A percentile compares a stretch with the other conserved stretches of the same genome.
Evolutionary conservation across 1,140 invertebrate species (phyloP).

Genomic region (Pseudomyrmex gracilis): DNA sequence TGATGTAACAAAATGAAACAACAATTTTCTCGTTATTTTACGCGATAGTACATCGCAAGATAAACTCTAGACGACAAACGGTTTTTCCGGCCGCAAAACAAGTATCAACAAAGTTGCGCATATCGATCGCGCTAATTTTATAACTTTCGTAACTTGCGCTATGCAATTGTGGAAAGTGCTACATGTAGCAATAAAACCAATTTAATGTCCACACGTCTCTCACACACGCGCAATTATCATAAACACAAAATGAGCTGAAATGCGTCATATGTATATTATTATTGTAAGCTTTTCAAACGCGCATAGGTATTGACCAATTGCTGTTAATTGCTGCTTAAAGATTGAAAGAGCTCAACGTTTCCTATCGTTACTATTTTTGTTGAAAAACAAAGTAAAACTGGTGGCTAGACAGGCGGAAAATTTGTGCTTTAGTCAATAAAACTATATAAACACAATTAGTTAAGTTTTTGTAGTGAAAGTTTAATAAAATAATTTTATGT

Average conservation of each 20-base stretch:
- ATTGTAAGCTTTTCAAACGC: slow-evolving; percentile 14
- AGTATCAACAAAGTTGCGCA: slow-evolving; percentile 39
- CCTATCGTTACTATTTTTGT: slow-evolving; percentile 46
- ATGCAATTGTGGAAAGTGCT: slow-evolving; percentile 55
- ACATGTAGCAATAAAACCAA: slow-evolving; percentile 11
- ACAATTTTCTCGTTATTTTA: slow-evolving; percentile 35
- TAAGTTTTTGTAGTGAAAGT: not conserved
- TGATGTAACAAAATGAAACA: slow-evolving; percentile 19
- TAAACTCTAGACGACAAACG: slow-evolving; percentile 34
- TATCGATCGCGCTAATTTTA: slow-evolving; percentile 57
- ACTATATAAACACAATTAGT: not conserved
- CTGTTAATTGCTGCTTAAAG: slow-evolving; percentile 43
- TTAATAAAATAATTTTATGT: too few species aligned
- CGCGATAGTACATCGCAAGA: slow-evolving; percentile 25
- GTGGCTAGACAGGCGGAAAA: not conserved
- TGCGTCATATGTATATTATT: not conserved
- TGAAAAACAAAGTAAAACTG: slow-evolving; percentile 1
- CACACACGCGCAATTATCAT: not conserved
- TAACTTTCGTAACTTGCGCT: slow-evolving; percentile 49
- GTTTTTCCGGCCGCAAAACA: slow-evolving; percentile 44
- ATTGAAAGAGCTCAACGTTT: slow-evolving; percentile 36
- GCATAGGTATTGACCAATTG: slow-evolving; percentile 1
- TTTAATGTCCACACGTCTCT: slow-evolving; percentile 20
- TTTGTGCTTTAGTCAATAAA: slow-evolving; percentile 37
- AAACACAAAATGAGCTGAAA: slow-evolving; percentile 25